Percentiles rank a stretch among this genome's conserved stretches.
Evolutionary conservation across 2,797 vertebrate species (phyloP).

Genomic region (Lepus oiostolus): DNA sequence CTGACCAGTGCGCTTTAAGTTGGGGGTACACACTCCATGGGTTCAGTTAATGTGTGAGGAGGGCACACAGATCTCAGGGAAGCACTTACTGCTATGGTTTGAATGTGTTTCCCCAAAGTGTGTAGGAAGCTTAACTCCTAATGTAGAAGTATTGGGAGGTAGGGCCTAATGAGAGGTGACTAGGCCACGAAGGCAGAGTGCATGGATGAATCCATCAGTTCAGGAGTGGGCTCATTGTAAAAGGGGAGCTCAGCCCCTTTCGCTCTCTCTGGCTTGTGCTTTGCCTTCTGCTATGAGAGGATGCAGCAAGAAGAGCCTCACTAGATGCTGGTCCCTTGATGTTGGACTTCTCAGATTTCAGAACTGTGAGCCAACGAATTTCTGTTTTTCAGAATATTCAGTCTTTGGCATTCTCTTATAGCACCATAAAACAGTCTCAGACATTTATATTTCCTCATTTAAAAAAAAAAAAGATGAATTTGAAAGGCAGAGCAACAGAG

Average conservation of each 20-base stretch:
- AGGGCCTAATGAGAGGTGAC: not conserved
- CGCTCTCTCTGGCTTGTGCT: not conserved
- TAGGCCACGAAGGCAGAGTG: not conserved
- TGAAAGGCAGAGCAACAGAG: too few species aligned
- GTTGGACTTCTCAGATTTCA: not conserved
- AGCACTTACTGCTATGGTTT: not conserved
- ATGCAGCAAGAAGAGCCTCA: not conserved
- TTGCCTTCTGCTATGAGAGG: not conserved
- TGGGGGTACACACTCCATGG: not conserved
- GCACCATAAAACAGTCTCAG: not conserved
- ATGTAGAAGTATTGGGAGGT: not conserved
- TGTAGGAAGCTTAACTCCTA: not conserved
- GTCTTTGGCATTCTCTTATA: not conserved
- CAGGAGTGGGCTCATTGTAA: not conserved
- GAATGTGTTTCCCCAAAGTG: not conserved
- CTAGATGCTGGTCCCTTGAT: not conserved
- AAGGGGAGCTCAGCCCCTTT: not conserved
- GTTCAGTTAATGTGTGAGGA: not conserved
- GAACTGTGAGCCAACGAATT: not conserved
- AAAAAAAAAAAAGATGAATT: too few species aligned
- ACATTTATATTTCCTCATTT: not conserved
- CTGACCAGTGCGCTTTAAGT: not conserved
- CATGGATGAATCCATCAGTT: not conserved
- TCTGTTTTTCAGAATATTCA: not conserved
- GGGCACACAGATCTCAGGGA: not conserved